Base-by-base conservation (phyloP, 2,113 vertebrate species). In the Megaceryle maxima region DNA sequence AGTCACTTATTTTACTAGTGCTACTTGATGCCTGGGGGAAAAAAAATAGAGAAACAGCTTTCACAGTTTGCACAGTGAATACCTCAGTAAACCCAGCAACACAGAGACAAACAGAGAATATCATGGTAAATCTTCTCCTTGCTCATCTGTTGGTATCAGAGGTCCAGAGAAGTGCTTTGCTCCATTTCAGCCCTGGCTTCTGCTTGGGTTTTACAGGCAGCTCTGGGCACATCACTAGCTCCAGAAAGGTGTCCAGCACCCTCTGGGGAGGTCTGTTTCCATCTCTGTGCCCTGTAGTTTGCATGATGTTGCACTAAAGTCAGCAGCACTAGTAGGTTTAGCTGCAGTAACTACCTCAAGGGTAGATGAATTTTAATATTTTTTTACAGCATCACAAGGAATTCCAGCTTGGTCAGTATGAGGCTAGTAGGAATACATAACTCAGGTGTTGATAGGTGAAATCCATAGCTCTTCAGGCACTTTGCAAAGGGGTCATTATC, bases 21-120 rank as follows among this genome's bases (percentile, higher is more conserved):
- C 6, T 12, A n/a, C 7, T 53, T 59, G 10, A 56, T 88, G 10
- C 25, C 12, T 59, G 5, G 14, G 9, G 9, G 0, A 9, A 37
- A 44, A 12, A 55, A n/a, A 29, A 81, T 0, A 15, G 16, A 56
- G 12, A 66, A 43, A 25, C 11, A 70, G 3, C 0, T 0, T 4
- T 12, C 29, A 13, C 1, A 63, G 20, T 63, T 87, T 85, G 17
- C 33, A 25, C 25, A n/a, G 56, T 4, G 9, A 78, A 66, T 70
- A 48, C 37, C 7, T 72, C 57, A 31, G 14, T 59, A 68, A 66
- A 48, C 60, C 3, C 37, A 73, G 5, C 22, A 66, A 21, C 12
- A 26, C 2, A 4, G 1, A 57, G 4, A 15, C 56, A 25, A 83
- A 22, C 16, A 51, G 24, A 37, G 22, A 60, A 79, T 43, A 44